phyloP scores from a whole-genome alignment of 2,113 vertebrate species.

The Petrocephalus microphthalmus region DNA sequence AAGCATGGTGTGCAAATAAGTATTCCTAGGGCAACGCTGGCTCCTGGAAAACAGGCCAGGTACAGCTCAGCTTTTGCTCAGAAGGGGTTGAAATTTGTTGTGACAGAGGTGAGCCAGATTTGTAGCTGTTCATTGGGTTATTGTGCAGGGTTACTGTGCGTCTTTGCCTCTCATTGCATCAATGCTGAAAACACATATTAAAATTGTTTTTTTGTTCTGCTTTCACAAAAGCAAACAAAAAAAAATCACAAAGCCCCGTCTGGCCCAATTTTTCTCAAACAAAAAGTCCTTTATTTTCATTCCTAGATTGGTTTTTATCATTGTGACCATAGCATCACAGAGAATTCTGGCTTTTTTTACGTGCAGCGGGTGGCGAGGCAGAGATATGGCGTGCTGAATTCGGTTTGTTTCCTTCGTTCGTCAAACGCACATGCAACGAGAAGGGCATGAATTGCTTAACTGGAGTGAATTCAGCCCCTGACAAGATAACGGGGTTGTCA shows the following conservation, averaged over 20 bases:
- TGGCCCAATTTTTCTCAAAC: neutral
- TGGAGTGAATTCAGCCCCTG: slow-evolving; percentile 29
- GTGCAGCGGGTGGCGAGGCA: neutral
- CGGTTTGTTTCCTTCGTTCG: slow-evolving; percentile 22
- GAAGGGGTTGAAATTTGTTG: neutral
- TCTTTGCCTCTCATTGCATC: neutral
- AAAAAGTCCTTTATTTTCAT: neutral
- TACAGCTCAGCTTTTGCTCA: neutral
- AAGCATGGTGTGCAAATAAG: neutral
- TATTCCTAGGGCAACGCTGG: neutral
- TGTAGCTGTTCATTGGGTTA: neutral
- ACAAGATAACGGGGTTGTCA: slow-evolving; percentile 39
- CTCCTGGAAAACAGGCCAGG: neutral
- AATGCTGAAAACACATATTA: slow-evolving; percentile 2
- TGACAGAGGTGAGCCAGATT: slow-evolving; percentile 4
- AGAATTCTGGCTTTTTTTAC: neutral
- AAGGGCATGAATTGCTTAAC: slow-evolving; percentile 21
- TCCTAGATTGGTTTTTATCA: neutral
- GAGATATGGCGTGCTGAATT: neutral
- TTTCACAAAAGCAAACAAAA: slow-evolving; percentile 1
- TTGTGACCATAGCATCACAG: neutral
- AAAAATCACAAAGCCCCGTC: neutral
- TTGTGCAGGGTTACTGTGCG: neutral
- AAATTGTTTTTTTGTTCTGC: neutral
- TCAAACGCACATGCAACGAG: neutral